Evolutionary conservation across 2,888 invertebrate species (phyloP).

Genomic region (Timandra comae): DNA sequence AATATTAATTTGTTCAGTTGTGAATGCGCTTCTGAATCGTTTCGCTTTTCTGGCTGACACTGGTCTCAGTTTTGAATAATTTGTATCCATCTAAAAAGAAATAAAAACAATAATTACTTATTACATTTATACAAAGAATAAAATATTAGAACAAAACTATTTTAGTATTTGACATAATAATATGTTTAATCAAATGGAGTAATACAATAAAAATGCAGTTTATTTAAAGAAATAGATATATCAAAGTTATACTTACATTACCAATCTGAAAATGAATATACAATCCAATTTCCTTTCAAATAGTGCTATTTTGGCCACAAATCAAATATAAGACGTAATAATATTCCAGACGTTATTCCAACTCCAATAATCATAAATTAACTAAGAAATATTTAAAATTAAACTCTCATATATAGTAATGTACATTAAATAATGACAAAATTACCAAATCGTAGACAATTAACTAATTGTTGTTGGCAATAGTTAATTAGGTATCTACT

Average conservation of each 20-base stretch:
- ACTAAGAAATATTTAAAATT: conserved; percentile 10
- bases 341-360: background rate
- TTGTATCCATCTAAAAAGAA: conserved; percentile 25
- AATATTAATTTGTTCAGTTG: conserved; percentile 83
- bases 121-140: background rate
- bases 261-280: too few species aligned
- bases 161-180: too few species aligned
- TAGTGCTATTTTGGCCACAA: background rate
- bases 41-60: conserved; percentile 30
- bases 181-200: too few species aligned
- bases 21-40: conserved; percentile 80
- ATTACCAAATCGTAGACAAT: conserved; percentile 40
- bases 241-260: too few species aligned
- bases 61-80: conserved; percentile 5
- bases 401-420: conserved; percentile 41
- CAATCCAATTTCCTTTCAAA: too few species aligned
- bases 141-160: too few species aligned
- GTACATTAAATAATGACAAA: conserved; percentile 46
- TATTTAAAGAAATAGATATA: too few species aligned
- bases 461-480: conserved; percentile 42
- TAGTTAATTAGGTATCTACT: conserved; percentile 14
- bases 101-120: conserved; percentile 2
- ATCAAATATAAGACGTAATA: too few species aligned
- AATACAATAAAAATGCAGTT: too few species aligned
- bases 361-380: conserved; percentile 7